These are phyloP conservation scores for Osmoderma eremita DNA, from an alignment of 2,888 invertebrate species.

Conservation along the genomic window DNA sequence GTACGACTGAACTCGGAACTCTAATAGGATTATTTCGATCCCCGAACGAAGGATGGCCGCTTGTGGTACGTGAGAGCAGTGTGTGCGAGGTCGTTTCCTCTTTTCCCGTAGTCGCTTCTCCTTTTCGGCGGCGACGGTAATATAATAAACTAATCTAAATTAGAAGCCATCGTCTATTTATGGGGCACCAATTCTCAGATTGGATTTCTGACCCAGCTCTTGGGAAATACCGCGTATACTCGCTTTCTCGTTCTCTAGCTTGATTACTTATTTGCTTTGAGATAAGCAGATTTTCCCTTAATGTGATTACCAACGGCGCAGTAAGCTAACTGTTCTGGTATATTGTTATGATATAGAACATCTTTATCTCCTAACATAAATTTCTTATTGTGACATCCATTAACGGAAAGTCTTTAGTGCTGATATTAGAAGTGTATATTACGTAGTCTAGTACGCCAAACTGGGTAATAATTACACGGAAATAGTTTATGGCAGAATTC, in stretches of 20 bases:
- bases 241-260: neutral
- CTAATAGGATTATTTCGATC: slow-evolving; percentile 57
- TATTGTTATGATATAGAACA: too few species aligned
- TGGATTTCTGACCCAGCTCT: slow-evolving; percentile 54
- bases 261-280: slow-evolving; percentile 36
- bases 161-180: slow-evolving; percentile 56
- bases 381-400: too few species aligned
- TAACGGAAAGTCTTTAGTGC: too few species aligned
- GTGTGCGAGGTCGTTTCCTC: neutral
- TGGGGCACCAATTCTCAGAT: slow-evolving; percentile 54
- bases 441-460: too few species aligned
- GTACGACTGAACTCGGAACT: slow-evolving; percentile 53
- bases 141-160: slow-evolving; percentile 58
- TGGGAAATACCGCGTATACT: slow-evolving; percentile 19
- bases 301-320: neutral
- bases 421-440: too few species aligned
- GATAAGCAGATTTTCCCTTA: slow-evolving; percentile 22
- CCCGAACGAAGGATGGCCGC: slow-evolving; percentile 43
- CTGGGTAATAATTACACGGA: too few species aligned
- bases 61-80: neutral
- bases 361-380: too few species aligned
- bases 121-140: slow-evolving; percentile 47
- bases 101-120: neutral
- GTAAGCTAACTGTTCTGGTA: too few species aligned
- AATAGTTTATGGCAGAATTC: too few species aligned